Base-by-base conservation (phyloP, 1,140 invertebrate genomes). In the Lepidotrigona ventralis region DNA sequence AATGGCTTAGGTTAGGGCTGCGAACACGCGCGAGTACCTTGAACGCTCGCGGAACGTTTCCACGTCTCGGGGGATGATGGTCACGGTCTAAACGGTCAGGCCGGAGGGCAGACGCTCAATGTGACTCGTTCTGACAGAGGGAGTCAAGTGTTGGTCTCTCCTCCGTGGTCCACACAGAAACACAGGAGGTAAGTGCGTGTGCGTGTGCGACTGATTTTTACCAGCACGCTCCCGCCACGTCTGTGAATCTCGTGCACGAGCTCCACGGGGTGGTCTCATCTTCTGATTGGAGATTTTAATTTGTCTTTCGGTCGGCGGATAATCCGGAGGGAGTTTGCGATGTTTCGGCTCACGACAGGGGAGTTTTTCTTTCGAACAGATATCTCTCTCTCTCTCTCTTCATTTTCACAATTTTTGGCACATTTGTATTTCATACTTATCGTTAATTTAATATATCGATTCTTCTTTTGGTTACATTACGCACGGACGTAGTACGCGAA, bases 101-200 rank as follows among this genome's bases (percentile, higher is more conserved):
- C 92, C 93, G 92, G 88, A 94, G 92, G 92, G 90, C 91, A 90
- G 84, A 92, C 89, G 90, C 90, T 79, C 92, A 94, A 93, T 94
- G 93, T 92, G 92, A 91, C 91, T 93, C 90, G 88, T 80, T 88
- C 90, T 90, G 89, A 88, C 89, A 76, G 85, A 88, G 83, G 85
- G 89, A 93, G 92, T 93, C 93, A 93, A 93, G 92, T 93, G 92
- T 91, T 90, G 87, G 90, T 79, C 77, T 81, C 73, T 60, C 29
- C 73, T 76, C 54, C 88, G 79, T 83, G 85, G 84, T 76, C 56
- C 73, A 85, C 85, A 51, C 85, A 56, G 74, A 81, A 70, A 69
- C 71, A 3, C 4, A 83, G 69, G 79, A 54, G 64, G 77, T 54
- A 82, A 33, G 3, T 64, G 79, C 82, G 73, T 77, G 85, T 74